Percentiles rank a stretch among this genome's conserved stretches.
These are phyloP conservation scores for Congeria kusceri DNA, from an alignment of 2,888 invertebrate genomes.

Conservation along the genomic window DNA sequence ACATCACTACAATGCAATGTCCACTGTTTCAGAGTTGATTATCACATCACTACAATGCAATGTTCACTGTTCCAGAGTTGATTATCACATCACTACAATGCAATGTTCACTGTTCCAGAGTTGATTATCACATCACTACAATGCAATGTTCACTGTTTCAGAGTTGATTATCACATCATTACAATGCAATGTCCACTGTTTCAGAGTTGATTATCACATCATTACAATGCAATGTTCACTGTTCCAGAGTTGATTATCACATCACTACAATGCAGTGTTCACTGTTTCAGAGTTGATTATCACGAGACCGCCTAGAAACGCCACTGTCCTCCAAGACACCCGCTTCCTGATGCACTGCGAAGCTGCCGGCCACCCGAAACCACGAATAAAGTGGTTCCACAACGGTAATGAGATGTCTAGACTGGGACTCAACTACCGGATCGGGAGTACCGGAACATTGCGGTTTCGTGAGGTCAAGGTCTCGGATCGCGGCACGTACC, in stretches of 20 bases:
- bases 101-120: no score
- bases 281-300: slow-evolving; percentile 71
- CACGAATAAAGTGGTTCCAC: slow-evolving; percentile 73
- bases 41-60: slow-evolving; percentile 57
- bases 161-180: no score
- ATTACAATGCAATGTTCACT: no score
- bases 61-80: slow-evolving; percentile 65
- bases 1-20: no score
- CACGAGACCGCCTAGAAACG: slow-evolving; percentile 73
- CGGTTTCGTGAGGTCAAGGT: slow-evolving; percentile 72
- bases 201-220: no score
- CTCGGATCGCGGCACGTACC: slow-evolving; percentile 73
- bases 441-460: slow-evolving; percentile 70
- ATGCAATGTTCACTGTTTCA: no score
- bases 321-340: slow-evolving; percentile 70
- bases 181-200: no score
- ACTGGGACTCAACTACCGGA: slow-evolving; percentile 68
- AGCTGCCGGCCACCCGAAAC: slow-evolving; percentile 62
- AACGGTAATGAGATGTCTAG: slow-evolving; percentile 66
- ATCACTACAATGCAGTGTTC: not conserved
- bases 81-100: no score
- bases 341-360: slow-evolving; percentile 73
- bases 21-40: slow-evolving; percentile 66
- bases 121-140: no score
- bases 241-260: no score